These are phyloP conservation scores for Ageneiosus marmoratus DNA, from an alignment of 2,113 vertebrate genomes.

Conservation along the genomic window DNA sequence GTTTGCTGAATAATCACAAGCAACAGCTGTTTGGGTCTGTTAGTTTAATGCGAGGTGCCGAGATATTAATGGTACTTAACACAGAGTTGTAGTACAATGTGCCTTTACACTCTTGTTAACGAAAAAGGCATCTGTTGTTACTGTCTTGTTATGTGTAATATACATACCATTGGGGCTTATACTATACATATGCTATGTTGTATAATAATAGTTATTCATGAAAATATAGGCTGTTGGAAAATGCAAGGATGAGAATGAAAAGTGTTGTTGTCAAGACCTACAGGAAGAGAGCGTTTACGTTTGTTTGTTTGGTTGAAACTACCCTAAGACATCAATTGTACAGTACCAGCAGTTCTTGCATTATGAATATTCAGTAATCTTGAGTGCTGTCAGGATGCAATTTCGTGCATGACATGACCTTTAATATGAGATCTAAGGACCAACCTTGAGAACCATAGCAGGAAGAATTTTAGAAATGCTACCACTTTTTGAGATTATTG, in stretches of 20 bases:
- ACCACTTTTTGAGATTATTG: not conserved
- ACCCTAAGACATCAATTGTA: not conserved
- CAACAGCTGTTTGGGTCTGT: constrained; percentile 38
- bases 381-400: not conserved
- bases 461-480: not conserved
- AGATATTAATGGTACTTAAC: constrained; percentile 20
- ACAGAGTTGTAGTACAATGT: constrained; percentile 24
- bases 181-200: not conserved
- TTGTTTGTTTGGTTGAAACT: not conserved
- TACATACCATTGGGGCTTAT: not conserved
- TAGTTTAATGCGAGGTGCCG: constrained; percentile 17
- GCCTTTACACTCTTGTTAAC: not conserved
- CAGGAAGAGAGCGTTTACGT: not conserved
- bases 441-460: not conserved
- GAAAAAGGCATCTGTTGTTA: not conserved
- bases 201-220: not conserved
- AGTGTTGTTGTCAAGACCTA: not conserved
- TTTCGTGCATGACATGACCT: not conserved
- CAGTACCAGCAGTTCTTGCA: not conserved
- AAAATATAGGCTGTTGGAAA: not conserved
- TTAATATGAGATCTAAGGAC: not conserved
- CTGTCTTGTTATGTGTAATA: not conserved
- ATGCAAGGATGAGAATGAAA: not conserved
- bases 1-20: constrained; percentile 33
- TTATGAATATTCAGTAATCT: not conserved